Evolutionary conservation across 2,113 vertebrate genomes (phyloP), one percentile per base, ranked within the genome.

Genomic region (Tychaedon coryphoeus): DNA sequence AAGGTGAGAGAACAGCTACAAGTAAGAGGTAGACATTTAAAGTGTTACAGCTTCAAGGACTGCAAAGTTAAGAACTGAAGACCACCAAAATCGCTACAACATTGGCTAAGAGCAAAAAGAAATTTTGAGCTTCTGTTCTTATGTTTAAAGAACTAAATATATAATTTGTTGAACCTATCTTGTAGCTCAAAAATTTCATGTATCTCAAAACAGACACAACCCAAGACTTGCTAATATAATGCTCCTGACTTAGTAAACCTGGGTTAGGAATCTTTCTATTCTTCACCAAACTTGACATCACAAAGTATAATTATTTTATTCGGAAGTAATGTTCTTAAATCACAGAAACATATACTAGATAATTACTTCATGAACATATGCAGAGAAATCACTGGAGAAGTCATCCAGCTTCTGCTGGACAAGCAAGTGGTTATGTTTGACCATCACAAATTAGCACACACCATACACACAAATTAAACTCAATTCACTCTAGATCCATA

Each of bases 381-480:
- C 29, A 71, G 45, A 89, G 20, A 81, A 87, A 67, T 54, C 26
- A 31, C 51, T 43, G 40, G 51, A 22, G 20, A 13, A 71, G 64
- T 62, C 15, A 66, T 33, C 9, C 15, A 71, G 13, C 36, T 74
- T 48, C 42, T 71, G 10, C 20, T 50, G 36, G 26, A 80, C 23
- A 4, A 25, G 28, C 28, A 65, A 10, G 23, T 42, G 5, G 19
- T 61, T 84, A 42, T 2, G 0, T 58, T 56, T 1, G 0, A 70
- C 12, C 42, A 84, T 20, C 19, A 61, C 22, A 40, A 50, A 76
- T 50, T 19, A 48, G 50, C 29, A 50, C 16, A 75, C 9, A 61
- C 50, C 66, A 67, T 28, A 36, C 6, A 56, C 4, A 48, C 22
- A 57, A 70, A 90, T 9, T 3, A 90, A 82, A 43, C 7, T 67